These are phyloP conservation scores for Rutpela maculata DNA, from an alignment of 2,888 invertebrate species.

Conservation along the genomic window DNA sequence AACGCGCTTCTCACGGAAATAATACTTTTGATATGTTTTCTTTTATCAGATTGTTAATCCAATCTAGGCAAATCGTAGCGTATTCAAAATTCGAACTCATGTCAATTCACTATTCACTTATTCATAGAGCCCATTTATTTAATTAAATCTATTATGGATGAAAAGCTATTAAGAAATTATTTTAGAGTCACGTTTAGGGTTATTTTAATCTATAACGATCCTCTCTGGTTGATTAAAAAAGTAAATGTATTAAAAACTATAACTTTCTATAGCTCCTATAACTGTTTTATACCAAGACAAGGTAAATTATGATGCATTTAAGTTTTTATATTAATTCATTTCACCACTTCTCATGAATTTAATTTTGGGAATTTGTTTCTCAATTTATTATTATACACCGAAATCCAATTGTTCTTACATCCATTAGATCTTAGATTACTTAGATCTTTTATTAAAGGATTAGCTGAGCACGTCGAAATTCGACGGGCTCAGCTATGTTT, in stretches of 20 bases:
- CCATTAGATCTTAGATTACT: no score
- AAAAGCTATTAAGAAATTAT: slow-evolving; percentile 7
- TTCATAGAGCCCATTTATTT: not conserved
- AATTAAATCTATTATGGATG: slow-evolving; percentile 7
- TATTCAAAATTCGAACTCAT: not conserved
- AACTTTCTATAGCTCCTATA: no score
- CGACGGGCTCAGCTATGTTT: no score
- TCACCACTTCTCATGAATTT: no score
- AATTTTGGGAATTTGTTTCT: no score
- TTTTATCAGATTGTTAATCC: slow-evolving; percentile 7
- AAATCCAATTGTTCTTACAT: no score
- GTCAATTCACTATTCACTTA: slow-evolving; percentile 2
- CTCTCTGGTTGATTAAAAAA: slow-evolving; percentile 2
- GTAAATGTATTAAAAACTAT: not conserved
- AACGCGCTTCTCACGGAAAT: slow-evolving; percentile 1
- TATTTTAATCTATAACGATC: not conserved
- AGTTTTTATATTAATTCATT: no score
- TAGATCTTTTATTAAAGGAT: no score
- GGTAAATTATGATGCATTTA: no score
- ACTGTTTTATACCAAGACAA: no score
- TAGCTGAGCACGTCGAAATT: no score
- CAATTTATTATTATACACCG: no score
- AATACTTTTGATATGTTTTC: not conserved
- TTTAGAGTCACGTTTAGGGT: not conserved
- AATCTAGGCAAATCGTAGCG: slow-evolving; percentile 1